Conservation (phyloP, 1,140 invertebrate genomes). For the Rhyacophila brunnea region DNA sequence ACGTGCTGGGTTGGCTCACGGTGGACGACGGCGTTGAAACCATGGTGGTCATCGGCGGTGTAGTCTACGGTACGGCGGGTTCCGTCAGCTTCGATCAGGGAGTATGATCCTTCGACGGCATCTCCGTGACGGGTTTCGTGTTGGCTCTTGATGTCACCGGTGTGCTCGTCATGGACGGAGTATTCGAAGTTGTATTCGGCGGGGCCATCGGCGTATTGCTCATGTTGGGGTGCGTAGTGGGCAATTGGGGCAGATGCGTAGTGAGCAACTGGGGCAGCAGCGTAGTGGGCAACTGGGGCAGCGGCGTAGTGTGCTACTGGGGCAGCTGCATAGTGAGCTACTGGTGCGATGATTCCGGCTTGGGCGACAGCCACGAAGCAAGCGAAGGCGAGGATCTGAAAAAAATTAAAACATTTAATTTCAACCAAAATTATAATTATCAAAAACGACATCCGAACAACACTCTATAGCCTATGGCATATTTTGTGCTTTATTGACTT, state of each 20-base stretch:
- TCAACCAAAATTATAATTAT: background rate
- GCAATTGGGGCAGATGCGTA: slow-evolving; percentile 36
- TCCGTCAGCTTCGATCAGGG: slow-evolving; percentile 62
- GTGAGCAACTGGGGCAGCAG: slow-evolving; percentile 36
- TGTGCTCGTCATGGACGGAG: slow-evolving; percentile 53
- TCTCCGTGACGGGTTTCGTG: slow-evolving; percentile 58
- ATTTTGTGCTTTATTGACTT: no score
- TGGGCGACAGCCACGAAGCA: slow-evolving; percentile 29
- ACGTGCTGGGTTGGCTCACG: slow-evolving; percentile 54
- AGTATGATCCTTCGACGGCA: slow-evolving; percentile 58
- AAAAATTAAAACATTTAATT: background rate
- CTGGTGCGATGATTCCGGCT: slow-evolving; percentile 28
- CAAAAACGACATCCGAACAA: no score
- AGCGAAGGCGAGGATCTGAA: slow-evolving; percentile 28
- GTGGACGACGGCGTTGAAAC: slow-evolving; percentile 66
- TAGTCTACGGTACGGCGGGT: slow-evolving; percentile 69
- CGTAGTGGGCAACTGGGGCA: slow-evolving; percentile 35
- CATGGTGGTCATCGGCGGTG: slow-evolving; percentile 68
- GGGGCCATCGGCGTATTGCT: slow-evolving; percentile 38
- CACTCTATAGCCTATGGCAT: no score
- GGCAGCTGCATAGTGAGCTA: slow-evolving; percentile 35
- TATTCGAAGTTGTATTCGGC: slow-evolving; percentile 42
- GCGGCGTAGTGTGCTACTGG: slow-evolving; percentile 32
- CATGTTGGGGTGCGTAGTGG: slow-evolving; percentile 32
- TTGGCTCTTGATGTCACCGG: slow-evolving; percentile 61